Evolutionary conservation across 1,140 invertebrate species (phyloP).

Genomic region (Adelges cooleyi): DNA sequence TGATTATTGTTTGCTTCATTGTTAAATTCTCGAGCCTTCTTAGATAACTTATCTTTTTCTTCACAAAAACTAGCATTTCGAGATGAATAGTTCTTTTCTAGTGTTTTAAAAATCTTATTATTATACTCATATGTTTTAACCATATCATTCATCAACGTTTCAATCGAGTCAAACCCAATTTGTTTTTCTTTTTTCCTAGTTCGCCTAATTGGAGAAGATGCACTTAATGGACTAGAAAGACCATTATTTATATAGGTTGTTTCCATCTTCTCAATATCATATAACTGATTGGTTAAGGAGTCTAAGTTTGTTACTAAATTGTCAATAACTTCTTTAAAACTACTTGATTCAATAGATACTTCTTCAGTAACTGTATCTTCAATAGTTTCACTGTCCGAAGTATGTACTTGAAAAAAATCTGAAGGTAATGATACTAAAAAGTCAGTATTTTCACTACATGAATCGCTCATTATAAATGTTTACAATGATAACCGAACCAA

Average conservation of each 20-base stretch:
- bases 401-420: constrained; percentile 22
- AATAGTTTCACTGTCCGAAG: constrained; percentile 8
- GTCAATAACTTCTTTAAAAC: constrained; percentile 17
- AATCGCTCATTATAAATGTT: constrained; percentile 10
- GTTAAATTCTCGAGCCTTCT: neutral
- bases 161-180: neutral
- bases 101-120: neutral
- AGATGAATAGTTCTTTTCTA: neutral
- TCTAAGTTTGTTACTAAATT: constrained; percentile 16
- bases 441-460: constrained; percentile 17
- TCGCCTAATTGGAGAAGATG: constrained; percentile 8
- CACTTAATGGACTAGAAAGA: neutral
- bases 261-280: constrained; percentile 20
- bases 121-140: neutral
- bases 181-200: neutral
- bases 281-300: neutral
- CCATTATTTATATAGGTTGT: constrained; percentile 3
- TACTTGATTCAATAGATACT: neutral
- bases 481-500: too few species aligned
- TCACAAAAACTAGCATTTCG: constrained; percentile 3
- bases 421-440: constrained; percentile 8
- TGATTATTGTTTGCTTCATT: neutral
- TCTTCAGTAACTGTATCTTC: neutral
- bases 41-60: neutral
- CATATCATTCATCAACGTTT: constrained; percentile 13